Conservation (phyloP, 2,888 invertebrate genomes). For the Heteropelma amictum region DNA sequence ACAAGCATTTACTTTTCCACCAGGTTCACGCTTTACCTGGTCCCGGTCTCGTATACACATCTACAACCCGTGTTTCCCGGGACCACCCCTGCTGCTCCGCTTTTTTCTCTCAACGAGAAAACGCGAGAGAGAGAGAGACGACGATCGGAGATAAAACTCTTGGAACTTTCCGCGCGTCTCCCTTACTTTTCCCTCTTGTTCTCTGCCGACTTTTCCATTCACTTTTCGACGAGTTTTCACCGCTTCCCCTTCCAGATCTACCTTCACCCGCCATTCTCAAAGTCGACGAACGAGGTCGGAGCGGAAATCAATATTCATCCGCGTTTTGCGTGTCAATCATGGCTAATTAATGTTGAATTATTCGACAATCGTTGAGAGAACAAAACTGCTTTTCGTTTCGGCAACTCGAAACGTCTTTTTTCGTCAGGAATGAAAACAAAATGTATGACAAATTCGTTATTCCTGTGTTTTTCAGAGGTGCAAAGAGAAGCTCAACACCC, state of each 20-base stretch:
- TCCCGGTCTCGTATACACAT: slow-evolving; percentile 9
- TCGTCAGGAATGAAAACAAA: background rate
- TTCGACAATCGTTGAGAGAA: too few relatives aligned
- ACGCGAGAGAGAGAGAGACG: background rate
- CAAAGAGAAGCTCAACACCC: slow-evolving; percentile 95
- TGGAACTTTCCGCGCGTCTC: slow-evolving; percentile 29
- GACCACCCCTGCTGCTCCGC: slow-evolving; percentile 40
- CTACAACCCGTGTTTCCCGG: slow-evolving; percentile 33
- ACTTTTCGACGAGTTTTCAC: slow-evolving; percentile 1
- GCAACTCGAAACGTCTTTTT: background rate
- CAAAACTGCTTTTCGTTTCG: too few relatives aligned
- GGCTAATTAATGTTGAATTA: too few relatives aligned
- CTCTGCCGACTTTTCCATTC: slow-evolving; percentile 6
- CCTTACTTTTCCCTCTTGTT: background rate
- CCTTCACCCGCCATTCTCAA: background rate
- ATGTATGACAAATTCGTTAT: background rate
- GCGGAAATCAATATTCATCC: too few relatives aligned
- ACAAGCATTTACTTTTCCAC: slow-evolving; percentile 66
- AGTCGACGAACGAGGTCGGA: background rate
- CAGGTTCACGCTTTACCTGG: slow-evolving; percentile 48
- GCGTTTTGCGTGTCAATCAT: too few relatives aligned
- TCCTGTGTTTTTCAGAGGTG: slow-evolving; percentile 90
- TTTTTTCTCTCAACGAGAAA: slow-evolving; percentile 26
- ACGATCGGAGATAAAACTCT: slow-evolving; percentile 6
- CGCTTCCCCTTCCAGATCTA: background rate